Percentiles rank a stretch among this genome's conserved stretches.
Conservation (phyloP, 2,113 vertebrate species). For the Pteronura brasiliensis region DNA sequence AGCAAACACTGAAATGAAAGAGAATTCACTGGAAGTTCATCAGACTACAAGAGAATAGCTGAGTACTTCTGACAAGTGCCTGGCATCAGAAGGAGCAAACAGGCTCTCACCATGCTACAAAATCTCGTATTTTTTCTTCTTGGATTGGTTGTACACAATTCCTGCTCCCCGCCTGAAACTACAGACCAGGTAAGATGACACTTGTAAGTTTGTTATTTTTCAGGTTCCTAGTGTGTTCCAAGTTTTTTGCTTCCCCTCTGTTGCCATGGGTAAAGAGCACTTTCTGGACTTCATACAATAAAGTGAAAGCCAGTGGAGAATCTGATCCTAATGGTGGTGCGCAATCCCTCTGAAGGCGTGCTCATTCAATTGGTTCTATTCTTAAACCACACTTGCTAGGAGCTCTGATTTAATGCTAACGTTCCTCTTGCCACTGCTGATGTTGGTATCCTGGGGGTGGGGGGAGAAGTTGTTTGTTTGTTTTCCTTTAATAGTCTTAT, state of each 20-base stretch:
- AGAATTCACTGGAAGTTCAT: background rate
- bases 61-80: background rate
- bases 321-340: rapidly evolving
- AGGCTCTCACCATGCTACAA: conserved; percentile 69
- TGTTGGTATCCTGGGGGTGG: background rate
- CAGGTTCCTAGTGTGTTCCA: background rate
- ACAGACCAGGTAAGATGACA: conserved; percentile 79
- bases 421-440: background rate
- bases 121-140: conserved; percentile 3
- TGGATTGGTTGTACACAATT: conserved; percentile 31
- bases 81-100: background rate
- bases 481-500: background rate
- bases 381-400: rapidly evolving
- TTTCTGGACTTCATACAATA: background rate
- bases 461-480: background rate
- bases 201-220: background rate
- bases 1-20: conserved; percentile 60
- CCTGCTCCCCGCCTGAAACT: conserved; percentile 45
- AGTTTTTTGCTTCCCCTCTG: background rate
- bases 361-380: background rate
- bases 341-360: background rate
- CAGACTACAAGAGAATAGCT: background rate
- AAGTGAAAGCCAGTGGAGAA: background rate
- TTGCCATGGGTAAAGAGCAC: background rate
- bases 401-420: background rate